Evolutionary conservation across 2,888 invertebrate species (phyloP).

Genomic region (Portevinia maculata): DNA sequence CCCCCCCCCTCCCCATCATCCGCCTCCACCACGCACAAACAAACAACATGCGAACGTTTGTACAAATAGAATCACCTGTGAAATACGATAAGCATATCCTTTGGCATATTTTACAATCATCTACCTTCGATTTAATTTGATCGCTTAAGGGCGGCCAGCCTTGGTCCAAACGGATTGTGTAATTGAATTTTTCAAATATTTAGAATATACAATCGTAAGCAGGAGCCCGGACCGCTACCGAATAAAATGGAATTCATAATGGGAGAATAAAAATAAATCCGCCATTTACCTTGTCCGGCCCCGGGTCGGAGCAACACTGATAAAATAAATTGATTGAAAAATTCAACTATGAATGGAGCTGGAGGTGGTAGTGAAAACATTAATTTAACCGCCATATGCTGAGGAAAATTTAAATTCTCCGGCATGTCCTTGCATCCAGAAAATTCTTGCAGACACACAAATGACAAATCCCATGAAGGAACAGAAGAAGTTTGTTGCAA

Average conservation of each 20-base stretch:
- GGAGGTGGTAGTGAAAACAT: slow-evolving; percentile 34
- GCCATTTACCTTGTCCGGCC: slow-evolving; percentile 10
- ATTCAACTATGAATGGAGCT: slow-evolving; percentile 1
- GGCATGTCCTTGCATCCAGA: slow-evolving; percentile 45
- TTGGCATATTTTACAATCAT: slow-evolving; percentile 7
- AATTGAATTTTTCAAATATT: slow-evolving; percentile 71
- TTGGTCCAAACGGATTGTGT: slow-evolving; percentile 54
- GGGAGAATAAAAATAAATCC: slow-evolving; percentile 30
- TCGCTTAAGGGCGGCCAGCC: slow-evolving; percentile 17
- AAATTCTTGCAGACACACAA: slow-evolving; percentile 17
- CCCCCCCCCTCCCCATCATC: too few species aligned
- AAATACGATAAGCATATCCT: slow-evolving; percentile 45
- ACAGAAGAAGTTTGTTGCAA: slow-evolving; percentile 60
- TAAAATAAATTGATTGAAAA: slow-evolving; percentile 69
- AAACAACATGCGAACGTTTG: too few species aligned
- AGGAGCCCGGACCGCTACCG: background rate
- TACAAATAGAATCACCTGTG: slow-evolving; percentile 49
- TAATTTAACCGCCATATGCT: slow-evolving; percentile 68
- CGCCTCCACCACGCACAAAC: background rate
- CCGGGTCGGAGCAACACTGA: background rate
- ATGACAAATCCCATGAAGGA: slow-evolving; percentile 37
- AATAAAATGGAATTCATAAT: background rate
- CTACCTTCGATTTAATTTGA: slow-evolving; percentile 51
- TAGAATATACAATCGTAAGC: slow-evolving; percentile 53
- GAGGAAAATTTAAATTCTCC: slow-evolving; percentile 61